Evolutionary conservation across 2,888 invertebrate genomes (phyloP).

Genomic region (Carabus problematicus): DNA sequence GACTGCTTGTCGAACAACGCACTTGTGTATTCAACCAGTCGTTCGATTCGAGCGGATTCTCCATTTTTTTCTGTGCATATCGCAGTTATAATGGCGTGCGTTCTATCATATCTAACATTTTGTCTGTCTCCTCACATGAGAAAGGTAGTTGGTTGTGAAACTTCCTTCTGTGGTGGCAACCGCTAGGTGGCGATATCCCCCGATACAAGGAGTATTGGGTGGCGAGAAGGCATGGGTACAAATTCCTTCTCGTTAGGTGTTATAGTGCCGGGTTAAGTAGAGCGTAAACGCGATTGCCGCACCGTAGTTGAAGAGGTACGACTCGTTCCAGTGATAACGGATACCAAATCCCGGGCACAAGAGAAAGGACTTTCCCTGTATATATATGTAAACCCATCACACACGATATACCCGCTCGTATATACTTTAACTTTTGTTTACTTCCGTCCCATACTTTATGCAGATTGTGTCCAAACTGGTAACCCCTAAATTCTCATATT

Average conservation of each 20-base stretch:
- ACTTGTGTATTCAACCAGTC: too few species aligned
- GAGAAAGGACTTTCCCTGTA: background rate
- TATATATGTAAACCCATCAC: constrained; percentile 1
- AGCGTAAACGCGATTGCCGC: constrained; percentile 54
- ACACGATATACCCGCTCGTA: constrained; percentile 29
- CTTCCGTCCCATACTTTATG: background rate
- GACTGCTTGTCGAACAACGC: too few species aligned
- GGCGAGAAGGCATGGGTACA: constrained; percentile 20
- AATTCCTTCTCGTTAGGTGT: constrained; percentile 49
- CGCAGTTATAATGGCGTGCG: too few species aligned
- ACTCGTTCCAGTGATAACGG: constrained; percentile 14
- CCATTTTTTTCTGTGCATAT: too few species aligned
- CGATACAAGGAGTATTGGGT: background rate
- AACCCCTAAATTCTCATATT: too few species aligned
- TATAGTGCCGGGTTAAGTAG: constrained; percentile 51
- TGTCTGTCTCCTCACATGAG: too few species aligned
- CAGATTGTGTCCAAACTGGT: constrained; percentile 1
- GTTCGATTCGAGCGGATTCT: too few species aligned
- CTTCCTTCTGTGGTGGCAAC: background rate
- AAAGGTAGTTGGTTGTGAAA: too few species aligned
- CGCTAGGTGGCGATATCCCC: background rate
- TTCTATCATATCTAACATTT: too few species aligned
- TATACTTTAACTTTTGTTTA: constrained; percentile 16
- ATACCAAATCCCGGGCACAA: constrained; percentile 10
- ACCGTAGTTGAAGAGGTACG: constrained; percentile 6